phyloP scores from a whole-genome alignment of 1,140 invertebrate species.

The Zaprionus tsacasi region DNA sequence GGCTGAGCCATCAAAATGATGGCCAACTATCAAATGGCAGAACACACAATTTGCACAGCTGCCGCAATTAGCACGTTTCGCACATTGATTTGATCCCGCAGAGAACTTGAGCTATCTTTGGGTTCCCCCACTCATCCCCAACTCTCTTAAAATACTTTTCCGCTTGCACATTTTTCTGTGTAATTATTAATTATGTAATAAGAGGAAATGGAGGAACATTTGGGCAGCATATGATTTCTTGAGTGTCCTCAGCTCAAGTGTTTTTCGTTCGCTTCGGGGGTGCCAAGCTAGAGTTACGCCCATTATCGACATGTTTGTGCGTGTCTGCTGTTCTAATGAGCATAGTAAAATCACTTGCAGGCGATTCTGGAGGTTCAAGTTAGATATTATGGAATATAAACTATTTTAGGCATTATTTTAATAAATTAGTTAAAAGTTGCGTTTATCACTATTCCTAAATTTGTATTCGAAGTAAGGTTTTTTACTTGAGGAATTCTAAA shows the following conservation, averaged over 20 bases:
- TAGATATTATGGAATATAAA: too few relatives aligned
- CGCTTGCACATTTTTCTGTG: conserved; percentile 11
- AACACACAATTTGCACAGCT: conserved; percentile 79
- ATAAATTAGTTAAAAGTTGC: too few relatives aligned
- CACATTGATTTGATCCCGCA: conserved; percentile 69
- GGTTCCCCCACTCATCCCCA: too few relatives aligned
- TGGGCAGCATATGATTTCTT: conserved; percentile 22
- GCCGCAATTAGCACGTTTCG: conserved; percentile 81
- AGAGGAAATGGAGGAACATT: conserved; percentile 55
- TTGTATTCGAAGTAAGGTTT: too few relatives aligned
- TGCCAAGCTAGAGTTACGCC: not conserved
- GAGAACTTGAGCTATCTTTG: conserved; percentile 13
- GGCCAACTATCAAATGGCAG: conserved; percentile 77
- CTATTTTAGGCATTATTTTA: too few relatives aligned
- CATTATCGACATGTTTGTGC: conserved; percentile 4
- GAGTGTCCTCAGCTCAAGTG: not conserved
- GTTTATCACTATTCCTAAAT: too few relatives aligned
- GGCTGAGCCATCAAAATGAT: conserved; percentile 71
- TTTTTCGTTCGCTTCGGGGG: conserved; percentile 12
- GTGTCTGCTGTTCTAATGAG: not conserved
- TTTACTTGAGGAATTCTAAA: not conserved
- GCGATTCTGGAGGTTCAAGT: too few relatives aligned
- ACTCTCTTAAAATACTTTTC: conserved; percentile 75
- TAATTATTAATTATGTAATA: conserved; percentile 82
- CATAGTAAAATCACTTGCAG: too few relatives aligned